Evolutionary conservation across 2,113 vertebrate genomes (phyloP).

Genomic region (Vulpes vulpes): DNA sequence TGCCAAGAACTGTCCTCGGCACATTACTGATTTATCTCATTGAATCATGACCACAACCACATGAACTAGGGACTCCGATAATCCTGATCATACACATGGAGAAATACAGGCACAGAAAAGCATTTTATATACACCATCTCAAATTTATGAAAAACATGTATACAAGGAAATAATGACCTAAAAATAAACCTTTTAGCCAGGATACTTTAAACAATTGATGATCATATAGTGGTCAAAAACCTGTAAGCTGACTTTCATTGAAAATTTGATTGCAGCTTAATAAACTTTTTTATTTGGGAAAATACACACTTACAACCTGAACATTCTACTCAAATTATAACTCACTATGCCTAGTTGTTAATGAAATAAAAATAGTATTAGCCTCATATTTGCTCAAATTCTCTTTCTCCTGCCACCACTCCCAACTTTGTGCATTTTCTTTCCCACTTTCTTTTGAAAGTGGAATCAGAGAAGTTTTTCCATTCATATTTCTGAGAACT

Average conservation of each 20-base stretch:
- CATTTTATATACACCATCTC: not conserved
- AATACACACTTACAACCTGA: not conserved
- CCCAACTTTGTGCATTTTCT: not conserved
- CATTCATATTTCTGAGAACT: slow-evolving; percentile 51
- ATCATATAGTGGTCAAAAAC: not conserved
- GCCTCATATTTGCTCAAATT: not conserved
- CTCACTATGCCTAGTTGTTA: not conserved
- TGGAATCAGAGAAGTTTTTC: not conserved
- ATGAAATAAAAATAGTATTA: not conserved
- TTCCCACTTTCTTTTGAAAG: slow-evolving; percentile 11
- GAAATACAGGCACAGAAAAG: not conserved
- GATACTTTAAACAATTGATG: not conserved
- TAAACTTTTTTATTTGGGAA: not conserved
- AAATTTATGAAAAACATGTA: not conserved
- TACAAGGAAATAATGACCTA: not conserved
- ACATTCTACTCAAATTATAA: not conserved
- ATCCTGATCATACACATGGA: not conserved
- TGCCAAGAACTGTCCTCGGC: not conserved
- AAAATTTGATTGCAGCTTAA: not conserved
- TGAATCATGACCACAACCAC: not conserved
- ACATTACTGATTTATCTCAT: not conserved
- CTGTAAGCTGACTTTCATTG: not conserved
- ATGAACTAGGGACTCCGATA: not conserved
- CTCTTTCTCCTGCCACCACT: not conserved
- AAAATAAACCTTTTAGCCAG: not conserved